These are phyloP conservation scores for Armadillidium nasatum DNA, from an alignment of 1,140 invertebrate species.

Conservation along the genomic window DNA sequence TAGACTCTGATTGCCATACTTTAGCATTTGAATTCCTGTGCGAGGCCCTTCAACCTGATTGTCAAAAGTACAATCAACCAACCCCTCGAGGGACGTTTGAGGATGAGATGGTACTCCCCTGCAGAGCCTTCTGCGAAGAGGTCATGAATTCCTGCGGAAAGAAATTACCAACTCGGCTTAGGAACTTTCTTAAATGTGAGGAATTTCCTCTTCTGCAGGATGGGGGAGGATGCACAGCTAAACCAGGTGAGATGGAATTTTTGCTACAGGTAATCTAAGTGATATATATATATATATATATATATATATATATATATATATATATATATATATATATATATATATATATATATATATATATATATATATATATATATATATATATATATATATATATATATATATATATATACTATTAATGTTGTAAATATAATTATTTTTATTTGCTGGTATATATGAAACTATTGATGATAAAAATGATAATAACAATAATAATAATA, in stretches of 20 bases:
- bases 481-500: too few relatives aligned
- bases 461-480: too few relatives aligned
- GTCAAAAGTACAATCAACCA: conserved; percentile 34
- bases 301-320: conserved; percentile 17
- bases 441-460: too few relatives aligned
- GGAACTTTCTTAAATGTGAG: conserved; percentile 45
- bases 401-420: too few relatives aligned
- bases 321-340: conserved; percentile 23
- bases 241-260: conserved; percentile 62
- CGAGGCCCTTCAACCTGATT: conserved; percentile 68
- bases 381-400: too few relatives aligned
- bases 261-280: too few relatives aligned
- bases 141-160: conserved; percentile 76
- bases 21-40: conserved; percentile 80
- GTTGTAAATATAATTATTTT: too few relatives aligned
- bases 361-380: too few relatives aligned
- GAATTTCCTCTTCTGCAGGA: conserved; percentile 55
- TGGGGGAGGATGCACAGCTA: conserved; percentile 71
- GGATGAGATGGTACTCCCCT: conserved; percentile 63
- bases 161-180: conserved; percentile 64
- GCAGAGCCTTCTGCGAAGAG: conserved; percentile 75
- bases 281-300: too few relatives aligned
- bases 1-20: conserved; percentile 80
- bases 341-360: conserved; percentile 17
- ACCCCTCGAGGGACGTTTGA: conserved; percentile 42